Percentiles rank a stretch among this genome's conserved stretches.
Evolutionary conservation across 1,140 invertebrate genomes (phyloP).

Genomic region (Psilanteris sp.): DNA sequence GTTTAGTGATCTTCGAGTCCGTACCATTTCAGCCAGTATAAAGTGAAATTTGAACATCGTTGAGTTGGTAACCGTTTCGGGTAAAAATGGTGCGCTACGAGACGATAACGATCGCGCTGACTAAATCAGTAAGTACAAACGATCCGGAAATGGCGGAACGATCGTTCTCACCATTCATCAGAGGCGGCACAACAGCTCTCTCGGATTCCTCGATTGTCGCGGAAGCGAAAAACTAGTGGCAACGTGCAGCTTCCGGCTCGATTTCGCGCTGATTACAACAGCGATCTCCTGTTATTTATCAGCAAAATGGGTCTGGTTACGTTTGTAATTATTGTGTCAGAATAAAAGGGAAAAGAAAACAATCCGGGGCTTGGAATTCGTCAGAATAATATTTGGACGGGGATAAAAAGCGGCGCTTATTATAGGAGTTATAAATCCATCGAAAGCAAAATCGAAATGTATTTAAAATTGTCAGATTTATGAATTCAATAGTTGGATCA

Average conservation of each 20-base stretch:
- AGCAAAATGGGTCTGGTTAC: slow-evolving; percentile 10
- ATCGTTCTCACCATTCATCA: slow-evolving; percentile 53
- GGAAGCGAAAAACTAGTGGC: slow-evolving; percentile 45
- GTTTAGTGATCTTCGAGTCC: too few species aligned
- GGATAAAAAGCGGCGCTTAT: too few species aligned
- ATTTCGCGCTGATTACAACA: slow-evolving; percentile 31
- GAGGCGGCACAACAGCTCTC: slow-evolving; percentile 19
- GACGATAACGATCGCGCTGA: slow-evolving; percentile 29
- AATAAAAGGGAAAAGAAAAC: slow-evolving; percentile 3
- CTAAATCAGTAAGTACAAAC: slow-evolving; percentile 45
- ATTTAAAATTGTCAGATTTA: too few species aligned
- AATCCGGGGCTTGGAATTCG: too few species aligned
- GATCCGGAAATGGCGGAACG: slow-evolving; percentile 44
- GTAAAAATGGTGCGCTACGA: slow-evolving; percentile 27
- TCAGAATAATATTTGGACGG: too few species aligned
- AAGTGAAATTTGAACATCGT: too few species aligned
- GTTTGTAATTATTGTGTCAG: neutral
- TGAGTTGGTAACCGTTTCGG: too few species aligned
- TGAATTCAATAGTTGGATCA: too few species aligned
- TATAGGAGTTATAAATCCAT: too few species aligned
- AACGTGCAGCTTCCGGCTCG: slow-evolving; percentile 31
- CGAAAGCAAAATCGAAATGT: too few species aligned
- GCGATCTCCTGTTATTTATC: slow-evolving; percentile 31
- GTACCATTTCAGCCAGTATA: too few species aligned
- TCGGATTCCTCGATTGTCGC: slow-evolving; percentile 38